Evolutionary conservation across 1,140 invertebrate genomes (phyloP), one percentile per base, ranked within the genome.

Genomic region (Eurosta solidaginis): DNA sequence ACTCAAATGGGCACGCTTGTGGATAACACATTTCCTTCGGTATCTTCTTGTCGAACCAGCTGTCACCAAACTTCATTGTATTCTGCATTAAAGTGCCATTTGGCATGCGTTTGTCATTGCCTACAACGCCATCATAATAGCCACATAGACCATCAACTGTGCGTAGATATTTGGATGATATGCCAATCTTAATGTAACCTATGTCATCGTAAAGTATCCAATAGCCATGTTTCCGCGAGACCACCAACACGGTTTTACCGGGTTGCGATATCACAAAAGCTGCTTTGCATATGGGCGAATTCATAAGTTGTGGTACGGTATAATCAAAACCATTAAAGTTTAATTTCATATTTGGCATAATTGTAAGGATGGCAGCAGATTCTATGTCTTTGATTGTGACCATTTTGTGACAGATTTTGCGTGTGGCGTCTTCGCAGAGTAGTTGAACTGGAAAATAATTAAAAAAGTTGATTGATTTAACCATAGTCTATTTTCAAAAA

Each of bases 61-160:
- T 92, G 76, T 93, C 90, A 9, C 93, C 94, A 85, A 96, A 96
- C 75, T 93, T 92, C 45, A 90, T 89, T 0, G 91, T 92, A 12
- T 90, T 92, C n/a, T 87, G 82, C 2, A 92, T 90, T 12, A 90
- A 80, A 25, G 81, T 85, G 1, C 94, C 94, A 84, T 92, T 90
- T 0, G 94, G 94, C 78, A 91, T 90, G 12, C 91, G 89, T 63
- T 92, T 92, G 82, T 96, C 95, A 83, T 96, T 93, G 27, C 81
- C 79, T 0, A 85, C 77, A 36, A 91, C 87, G 1, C 91, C 91
- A 86, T 94, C 93, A 83, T 92, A 95, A 77, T 91, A 92, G 3
- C 95, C 95, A 82, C 95, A 96, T 1, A 96, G 82, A 1, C 95
- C 95, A 82, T 94, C 93, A 0, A 96, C 91, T 68, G 90, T 87